These are phyloP conservation scores for Drosophila santomea DNA, from an alignment of 1,140 invertebrate species.

Conservation along the genomic window DNA sequence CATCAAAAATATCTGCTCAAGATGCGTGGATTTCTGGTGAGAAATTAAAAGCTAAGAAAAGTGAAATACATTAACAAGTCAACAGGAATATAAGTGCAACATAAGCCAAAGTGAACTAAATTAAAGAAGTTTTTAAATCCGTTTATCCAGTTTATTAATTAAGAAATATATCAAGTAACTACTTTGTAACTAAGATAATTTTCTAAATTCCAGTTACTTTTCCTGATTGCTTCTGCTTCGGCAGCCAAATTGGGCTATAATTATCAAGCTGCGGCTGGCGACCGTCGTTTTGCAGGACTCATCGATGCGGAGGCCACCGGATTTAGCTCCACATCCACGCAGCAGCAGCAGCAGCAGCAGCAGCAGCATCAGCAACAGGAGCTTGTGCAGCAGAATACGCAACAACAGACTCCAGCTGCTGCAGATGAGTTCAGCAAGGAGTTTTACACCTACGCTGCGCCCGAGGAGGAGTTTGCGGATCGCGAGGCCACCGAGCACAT, in stretches of 20 bases:
- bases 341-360: constrained; percentile 20
- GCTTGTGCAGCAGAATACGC: constrained; percentile 17
- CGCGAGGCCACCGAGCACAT: constrained; percentile 57
- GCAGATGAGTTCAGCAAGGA: constrained; percentile 73
- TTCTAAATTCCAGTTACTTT: constrained; percentile 38
- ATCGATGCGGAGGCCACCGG: constrained; percentile 71
- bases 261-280: constrained; percentile 45
- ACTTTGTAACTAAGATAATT: not conserved
- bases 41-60: too few species aligned
- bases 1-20: constrained; percentile 33
- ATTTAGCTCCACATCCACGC: constrained; percentile 44
- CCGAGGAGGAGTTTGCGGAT: constrained; percentile 69
- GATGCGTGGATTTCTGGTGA: constrained; percentile 74
- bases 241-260: constrained; percentile 68
- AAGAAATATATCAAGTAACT: too few species aligned
- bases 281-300: constrained; percentile 68
- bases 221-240: constrained; percentile 41
- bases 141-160: too few species aligned
- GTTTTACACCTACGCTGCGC: constrained; percentile 65
- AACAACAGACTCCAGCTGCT: constrained; percentile 16
- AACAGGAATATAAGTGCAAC: not conserved
- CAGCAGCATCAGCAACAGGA: constrained; percentile 16
- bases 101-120: not conserved
- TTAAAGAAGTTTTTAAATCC: not conserved
- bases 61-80: too few species aligned